phyloP scores from a whole-genome alignment of 2,888 invertebrate genomes.

The Drepanosiphum platanoidis region DNA sequence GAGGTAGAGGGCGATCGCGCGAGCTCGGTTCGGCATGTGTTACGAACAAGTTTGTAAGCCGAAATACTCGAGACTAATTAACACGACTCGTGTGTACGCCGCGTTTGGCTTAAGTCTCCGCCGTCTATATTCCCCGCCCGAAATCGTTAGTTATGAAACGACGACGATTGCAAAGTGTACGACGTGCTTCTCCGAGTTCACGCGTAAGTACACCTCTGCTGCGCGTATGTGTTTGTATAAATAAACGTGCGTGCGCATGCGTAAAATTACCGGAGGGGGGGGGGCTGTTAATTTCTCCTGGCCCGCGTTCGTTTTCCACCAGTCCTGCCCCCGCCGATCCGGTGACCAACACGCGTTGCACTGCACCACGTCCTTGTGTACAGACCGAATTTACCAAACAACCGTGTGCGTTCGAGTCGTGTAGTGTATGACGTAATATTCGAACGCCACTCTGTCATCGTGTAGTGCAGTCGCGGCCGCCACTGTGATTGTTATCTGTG shows the following conservation, averaged over 20 bases:
- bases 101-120: not conserved
- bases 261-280: not conserved
- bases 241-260: not conserved
- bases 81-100: constrained; percentile 18
- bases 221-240: not conserved
- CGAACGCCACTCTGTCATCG: too few species aligned
- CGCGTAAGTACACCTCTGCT: not conserved
- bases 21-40: not conserved
- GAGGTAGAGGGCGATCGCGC: not conserved
- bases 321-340: not conserved
- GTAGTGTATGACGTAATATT: too few species aligned
- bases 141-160: constrained; percentile 13
- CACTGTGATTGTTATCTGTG: too few species aligned
- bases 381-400: too few species aligned
- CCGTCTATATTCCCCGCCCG: not conserved
- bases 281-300: not conserved
- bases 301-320: not conserved
- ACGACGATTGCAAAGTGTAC: not conserved
- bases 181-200: too few species aligned
- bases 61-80: constrained; percentile 60
- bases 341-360: not conserved
- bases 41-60: constrained; percentile 31
- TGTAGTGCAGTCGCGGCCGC: too few species aligned
- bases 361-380: not conserved
- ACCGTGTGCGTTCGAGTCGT: too few species aligned